These are phyloP conservation scores for Microtus montanus DNA, from an alignment of 2,113 vertebrate genomes.

Conservation along the genomic window DNA sequence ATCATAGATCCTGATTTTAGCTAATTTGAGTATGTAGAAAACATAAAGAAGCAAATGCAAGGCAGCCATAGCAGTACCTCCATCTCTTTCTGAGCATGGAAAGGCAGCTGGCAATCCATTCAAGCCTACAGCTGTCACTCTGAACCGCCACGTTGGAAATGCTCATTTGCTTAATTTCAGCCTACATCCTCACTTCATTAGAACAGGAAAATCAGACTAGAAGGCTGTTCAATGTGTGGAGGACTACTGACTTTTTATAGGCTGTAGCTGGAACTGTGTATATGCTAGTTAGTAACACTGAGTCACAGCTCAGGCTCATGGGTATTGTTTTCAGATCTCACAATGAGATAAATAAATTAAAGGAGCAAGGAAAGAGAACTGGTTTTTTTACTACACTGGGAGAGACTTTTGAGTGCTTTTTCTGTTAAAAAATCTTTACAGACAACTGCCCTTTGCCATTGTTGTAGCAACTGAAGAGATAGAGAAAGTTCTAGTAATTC, in stretches of 20 bases:
- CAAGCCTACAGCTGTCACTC: not conserved
- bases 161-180: not conserved
- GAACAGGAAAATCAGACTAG: conserved; percentile 34
- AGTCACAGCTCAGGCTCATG: too few relatives aligned
- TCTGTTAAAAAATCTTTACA: not conserved
- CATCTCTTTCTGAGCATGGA: not conserved
- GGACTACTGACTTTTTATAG: not conserved
- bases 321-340: conserved; percentile 1
- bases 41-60: not conserved
- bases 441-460: not conserved
- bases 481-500: not conserved
- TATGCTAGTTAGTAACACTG: too few relatives aligned
- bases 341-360: not conserved
- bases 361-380: not conserved
- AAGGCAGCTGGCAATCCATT: conserved; percentile 12
- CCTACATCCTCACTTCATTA: not conserved
- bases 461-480: not conserved
- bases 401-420: not conserved
- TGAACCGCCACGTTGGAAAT: not conserved
- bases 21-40: not conserved
- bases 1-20: not conserved
- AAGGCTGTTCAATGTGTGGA: not conserved
- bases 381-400: not conserved
- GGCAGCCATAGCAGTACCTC: not conserved
- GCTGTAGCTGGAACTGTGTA: not conserved